Base-by-base conservation (phyloP, 2,888 invertebrate genomes). In the Caenorhabditis doughertyi region DNA sequence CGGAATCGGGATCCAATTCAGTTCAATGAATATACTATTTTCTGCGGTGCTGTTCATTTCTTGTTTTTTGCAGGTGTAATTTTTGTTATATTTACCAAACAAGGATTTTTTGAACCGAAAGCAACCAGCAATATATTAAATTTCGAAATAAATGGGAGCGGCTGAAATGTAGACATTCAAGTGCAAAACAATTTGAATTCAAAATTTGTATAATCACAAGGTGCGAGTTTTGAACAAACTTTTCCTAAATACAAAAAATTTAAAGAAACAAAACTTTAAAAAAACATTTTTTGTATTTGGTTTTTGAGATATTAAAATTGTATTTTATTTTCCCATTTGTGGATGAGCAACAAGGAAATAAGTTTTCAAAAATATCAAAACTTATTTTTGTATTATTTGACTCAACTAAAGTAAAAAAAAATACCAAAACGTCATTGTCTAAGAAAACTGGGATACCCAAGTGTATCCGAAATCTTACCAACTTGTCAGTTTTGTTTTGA, bases 401-500 rank as follows among this genome's bases (percentile, higher is more conserved):
- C 9, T 47, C 64, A 16, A n/a, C n/a, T n/a, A n/a, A n/a, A n/a
- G n/a, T n/a, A n/a, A 44, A 27, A 68, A 35, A 53, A 42, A 35
- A 55, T 5, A 16, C 8, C 25, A 42, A 60, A 7, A 47, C 73
- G 73, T 73, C 73, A 73, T 55, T 23, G 53, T 21, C 49, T 62
- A 25, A 21, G 16, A 70, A 44, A 44, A 27, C 27, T 60, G 35
- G 25, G 44, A 64, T 42, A 23, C 65, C 65, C 65, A 56, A 65
- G 74, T 49, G 65, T 74, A 67, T 76, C 67, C 58, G 47, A 64
- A 74, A 65, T 68, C 62, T 77, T 58, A 68, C 60, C 77, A 68
- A 77, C 68, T 68, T 77, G 77, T 77, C 77, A 68, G 60, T 77
- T 77, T 77, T 77, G 68, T 77, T 77, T 77, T 67, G 58, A 76